Percentiles rank a stretch among this genome's conserved stretches.
Evolutionary conservation across 2,888 invertebrate genomes (phyloP).

Genomic region (Xylota segnis): DNA sequence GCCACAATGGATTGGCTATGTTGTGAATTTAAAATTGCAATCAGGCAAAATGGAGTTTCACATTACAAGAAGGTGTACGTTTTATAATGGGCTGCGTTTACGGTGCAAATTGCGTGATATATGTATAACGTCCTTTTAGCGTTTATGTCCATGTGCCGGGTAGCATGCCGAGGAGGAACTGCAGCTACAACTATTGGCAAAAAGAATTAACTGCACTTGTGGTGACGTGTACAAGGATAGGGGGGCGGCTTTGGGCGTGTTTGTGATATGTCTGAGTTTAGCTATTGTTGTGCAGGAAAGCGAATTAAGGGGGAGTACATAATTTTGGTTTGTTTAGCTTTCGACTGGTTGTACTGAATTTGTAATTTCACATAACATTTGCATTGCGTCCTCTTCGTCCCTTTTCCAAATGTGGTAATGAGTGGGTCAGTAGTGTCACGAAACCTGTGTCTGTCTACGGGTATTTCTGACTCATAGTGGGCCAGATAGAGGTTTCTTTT

Average conservation of each 20-base stretch:
- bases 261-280: slow-evolving; percentile 53
- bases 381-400: too few species aligned
- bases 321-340: slow-evolving; percentile 26
- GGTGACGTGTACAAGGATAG: not conserved
- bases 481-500: too few species aligned
- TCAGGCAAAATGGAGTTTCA: slow-evolving; percentile 65
- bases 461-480: too few species aligned
- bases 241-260: slow-evolving; percentile 1
- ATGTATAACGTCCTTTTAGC: slow-evolving; percentile 66
- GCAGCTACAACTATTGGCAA: slow-evolving; percentile 51
- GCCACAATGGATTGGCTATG: slow-evolving; percentile 47
- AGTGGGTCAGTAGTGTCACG: too few species aligned
- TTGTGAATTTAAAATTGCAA: slow-evolving; percentile 73
- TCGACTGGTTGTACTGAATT: not conserved
- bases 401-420: too few species aligned
- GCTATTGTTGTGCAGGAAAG: slow-evolving; percentile 39
- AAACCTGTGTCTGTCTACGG: too few species aligned
- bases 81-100: slow-evolving; percentile 66
- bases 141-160: slow-evolving; percentile 44
- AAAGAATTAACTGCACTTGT: slow-evolving; percentile 58
- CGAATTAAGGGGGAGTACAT: slow-evolving; percentile 47
- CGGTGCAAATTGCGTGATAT: slow-evolving; percentile 70
- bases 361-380: not conserved
- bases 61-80: slow-evolving; percentile 56
- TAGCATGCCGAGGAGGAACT: slow-evolving; percentile 16